Evolutionary conservation across 2,888 invertebrate genomes (phyloP).

Genomic region (Bembecia ichneumoniformis): DNA sequence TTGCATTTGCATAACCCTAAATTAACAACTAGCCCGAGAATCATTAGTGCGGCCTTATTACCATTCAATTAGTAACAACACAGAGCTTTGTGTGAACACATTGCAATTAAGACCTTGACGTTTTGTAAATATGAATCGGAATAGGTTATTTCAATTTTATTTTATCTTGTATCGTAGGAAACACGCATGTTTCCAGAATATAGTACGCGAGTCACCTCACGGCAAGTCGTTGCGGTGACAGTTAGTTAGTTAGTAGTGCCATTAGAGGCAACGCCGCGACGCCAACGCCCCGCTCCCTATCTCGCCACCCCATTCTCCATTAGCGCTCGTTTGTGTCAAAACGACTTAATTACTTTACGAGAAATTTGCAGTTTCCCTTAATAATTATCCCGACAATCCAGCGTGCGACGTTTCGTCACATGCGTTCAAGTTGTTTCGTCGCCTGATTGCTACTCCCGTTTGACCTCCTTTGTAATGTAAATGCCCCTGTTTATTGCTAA

Average conservation of each 20-base stretch:
- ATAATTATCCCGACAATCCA: conserved; percentile 24
- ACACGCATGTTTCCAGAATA: no score
- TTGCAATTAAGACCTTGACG: not conserved
- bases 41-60: not conserved
- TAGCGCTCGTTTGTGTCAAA: conserved; percentile 55
- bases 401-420: conserved; percentile 15
- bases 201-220: conserved; percentile 23
- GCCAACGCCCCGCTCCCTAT: conserved; percentile 33
- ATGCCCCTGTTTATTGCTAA: conserved; percentile 29
- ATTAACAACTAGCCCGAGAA: not conserved
- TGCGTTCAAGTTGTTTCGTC: conserved; percentile 27
- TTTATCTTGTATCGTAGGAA: no score
- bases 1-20: no score
- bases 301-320: conserved; percentile 42
- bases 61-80: not conserved
- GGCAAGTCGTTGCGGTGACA: conserved; percentile 49
- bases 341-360: conserved; percentile 55
- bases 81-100: not conserved
- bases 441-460: conserved; percentile 22
- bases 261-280: conserved; percentile 45
- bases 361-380: conserved; percentile 40
- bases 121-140: no score
- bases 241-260: conserved; percentile 59
- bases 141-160: no score
- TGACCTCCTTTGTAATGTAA: conserved; percentile 25